Percentiles rank a stretch among this genome's conserved stretches.
These are phyloP conservation scores for Neogobius melanostomus DNA, from an alignment of 2,113 vertebrate genomes.

Conservation along the genomic window DNA sequence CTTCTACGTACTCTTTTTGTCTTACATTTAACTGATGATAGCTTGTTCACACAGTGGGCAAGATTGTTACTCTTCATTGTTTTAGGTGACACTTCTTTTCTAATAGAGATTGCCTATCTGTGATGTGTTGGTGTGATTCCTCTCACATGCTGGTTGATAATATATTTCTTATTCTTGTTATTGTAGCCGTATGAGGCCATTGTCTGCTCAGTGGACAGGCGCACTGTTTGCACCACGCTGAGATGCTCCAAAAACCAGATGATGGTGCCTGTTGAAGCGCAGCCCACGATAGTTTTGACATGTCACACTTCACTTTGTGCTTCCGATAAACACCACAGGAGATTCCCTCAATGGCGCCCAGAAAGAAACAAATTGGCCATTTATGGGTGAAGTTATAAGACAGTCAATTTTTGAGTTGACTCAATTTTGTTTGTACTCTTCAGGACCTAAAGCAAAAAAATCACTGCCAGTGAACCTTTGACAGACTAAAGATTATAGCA, in stretches of 20 bases:
- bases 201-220: conserved; percentile 1
- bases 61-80: not conserved
- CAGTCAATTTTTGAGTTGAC: not conserved
- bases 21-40: conserved; percentile 15
- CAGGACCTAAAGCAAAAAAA: not conserved
- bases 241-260: conserved; percentile 19
- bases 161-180: conserved; percentile 7
- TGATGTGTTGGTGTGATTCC: not conserved
- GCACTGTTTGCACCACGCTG: conserved; percentile 16
- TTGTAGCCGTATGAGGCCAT: not conserved
- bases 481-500: too few species aligned
- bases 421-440: not conserved
- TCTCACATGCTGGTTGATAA: not conserved
- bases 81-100: not conserved
- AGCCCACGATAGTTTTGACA: conserved; percentile 6
- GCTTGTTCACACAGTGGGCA: not conserved
- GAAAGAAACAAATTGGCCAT: not conserved
- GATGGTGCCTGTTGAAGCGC: not conserved
- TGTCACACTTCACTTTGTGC: conserved; percentile 15
- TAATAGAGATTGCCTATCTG: not conserved
- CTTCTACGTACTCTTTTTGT: conserved; percentile 20
- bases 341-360: conserved; percentile 8
- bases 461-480: not conserved
- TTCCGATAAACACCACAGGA: conserved; percentile 42
- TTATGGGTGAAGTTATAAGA: not conserved